Evolutionary conservation across 2,888 invertebrate species (phyloP), one percentile per base, ranked within the genome.

Genomic region (Cistogaster globosa): DNA sequence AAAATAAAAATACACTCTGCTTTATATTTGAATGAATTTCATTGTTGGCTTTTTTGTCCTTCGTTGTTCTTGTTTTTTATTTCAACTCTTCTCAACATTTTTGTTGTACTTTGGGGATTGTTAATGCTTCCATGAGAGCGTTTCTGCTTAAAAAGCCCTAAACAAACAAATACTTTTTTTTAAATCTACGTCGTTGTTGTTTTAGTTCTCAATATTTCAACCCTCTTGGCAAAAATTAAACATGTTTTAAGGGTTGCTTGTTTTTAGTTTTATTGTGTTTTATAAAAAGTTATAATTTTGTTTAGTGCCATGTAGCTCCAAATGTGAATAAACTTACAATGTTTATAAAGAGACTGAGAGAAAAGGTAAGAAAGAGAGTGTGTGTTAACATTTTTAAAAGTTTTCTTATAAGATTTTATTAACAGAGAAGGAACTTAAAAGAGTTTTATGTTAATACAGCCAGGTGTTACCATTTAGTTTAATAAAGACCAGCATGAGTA

Each of bases 231-330:
- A 36, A 42, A n/a, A 53, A 22, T 63, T 38, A 53, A 63, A 65
- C 16, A 18, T 68, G 16, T 62, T 32, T 60, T 69, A 75, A 80
- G 79, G 79, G 75, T 84, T 80, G 84, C 65, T 14, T 83, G 58
- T 53, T 20, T 69, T 42, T 36, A 45, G 12, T 48, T 48, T 72
- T 55, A 55, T 18, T 42, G 38, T 53, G 22, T 26, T 16, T n/a
- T 5, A 22, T 22, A n/a, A 60, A 20, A 77, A 36, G 14, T 55
- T 5, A 42, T 26, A 53, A 26, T 71, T 65, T 32, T 55, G 57
- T 69, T 75, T 36, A 16, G 45, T 55, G 38, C 5, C 2, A 11
- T 14, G 18, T 38, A 80, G 76, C 72, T 72, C 57, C 67, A 72
- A 42, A 58, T 53, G 71, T 76, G 51, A 83, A 72, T 63, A 83